These are phyloP conservation scores for Oryzias curvinotus DNA, from an alignment of 2,113 vertebrate genomes.

Conservation along the genomic window DNA sequence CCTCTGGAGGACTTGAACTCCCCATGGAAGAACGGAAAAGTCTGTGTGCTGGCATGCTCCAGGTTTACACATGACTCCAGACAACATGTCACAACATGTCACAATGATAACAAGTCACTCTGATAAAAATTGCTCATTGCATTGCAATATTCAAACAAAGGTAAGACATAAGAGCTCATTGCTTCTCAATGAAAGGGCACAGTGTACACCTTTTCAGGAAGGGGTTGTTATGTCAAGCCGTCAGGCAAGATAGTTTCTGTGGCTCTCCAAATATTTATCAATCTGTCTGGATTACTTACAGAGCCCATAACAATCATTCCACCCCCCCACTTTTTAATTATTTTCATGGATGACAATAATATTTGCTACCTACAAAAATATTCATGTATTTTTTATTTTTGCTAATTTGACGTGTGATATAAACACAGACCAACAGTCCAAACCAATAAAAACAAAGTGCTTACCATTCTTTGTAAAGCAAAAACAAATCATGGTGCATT, in stretches of 20 bases:
- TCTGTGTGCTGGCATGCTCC: conserved; percentile 60
- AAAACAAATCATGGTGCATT: conserved; percentile 71
- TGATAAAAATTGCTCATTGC: conserved; percentile 76
- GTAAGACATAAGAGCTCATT: conserved; percentile 79
- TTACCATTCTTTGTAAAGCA: conserved; percentile 70
- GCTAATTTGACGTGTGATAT: conserved; percentile 51
- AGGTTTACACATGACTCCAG: conserved; percentile 64
- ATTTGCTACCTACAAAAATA: conserved; percentile 71
- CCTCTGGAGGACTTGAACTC: conserved; percentile 37
- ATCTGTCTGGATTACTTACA: conserved; percentile 24
- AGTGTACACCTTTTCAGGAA: conserved; percentile 62
- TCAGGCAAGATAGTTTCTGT: conserved; percentile 35
- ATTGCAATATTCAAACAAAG: conserved; percentile 78
- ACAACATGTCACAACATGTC: conserved; percentile 70
- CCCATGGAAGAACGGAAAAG: conserved; percentile 66
- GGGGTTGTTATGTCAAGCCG: conserved; percentile 40
- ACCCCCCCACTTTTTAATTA: background rate
- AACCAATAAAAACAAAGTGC: conserved; percentile 63
- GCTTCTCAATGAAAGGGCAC: conserved; percentile 74
- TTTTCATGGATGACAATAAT: conserved; percentile 40
- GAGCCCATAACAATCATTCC: conserved; percentile 13
- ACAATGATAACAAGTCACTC: conserved; percentile 73
- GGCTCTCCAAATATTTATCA: conserved; percentile 14
- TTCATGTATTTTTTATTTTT: conserved; percentile 55
- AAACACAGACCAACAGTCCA: conserved; percentile 61